phyloP scores from a whole-genome alignment of 1,140 invertebrate genomes.

The Homalodisca vitripennis region DNA sequence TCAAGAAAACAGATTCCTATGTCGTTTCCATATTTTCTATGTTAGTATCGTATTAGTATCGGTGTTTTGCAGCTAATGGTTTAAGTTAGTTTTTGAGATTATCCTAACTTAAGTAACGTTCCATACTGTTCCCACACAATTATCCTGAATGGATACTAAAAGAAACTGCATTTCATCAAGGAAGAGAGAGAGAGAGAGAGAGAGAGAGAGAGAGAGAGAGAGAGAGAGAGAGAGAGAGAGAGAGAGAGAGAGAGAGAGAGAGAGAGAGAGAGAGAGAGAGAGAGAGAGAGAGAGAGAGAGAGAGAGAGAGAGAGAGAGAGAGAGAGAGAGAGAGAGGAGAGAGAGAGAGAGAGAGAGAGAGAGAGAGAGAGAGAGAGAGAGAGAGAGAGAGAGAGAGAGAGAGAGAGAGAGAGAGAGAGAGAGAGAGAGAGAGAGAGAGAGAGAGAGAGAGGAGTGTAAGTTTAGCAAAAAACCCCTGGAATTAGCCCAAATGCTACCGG shows the following conservation, averaged over 20 bases:
- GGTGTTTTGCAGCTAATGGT: no score
- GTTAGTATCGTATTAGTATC: no score
- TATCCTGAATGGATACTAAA: no score
- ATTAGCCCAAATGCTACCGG: no score
- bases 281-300: slow-evolving; percentile 3
- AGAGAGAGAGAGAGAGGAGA: slow-evolving; percentile 3
- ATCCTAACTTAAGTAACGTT: no score
- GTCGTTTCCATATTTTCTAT: no score
- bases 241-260: slow-evolving; percentile 3
- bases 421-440: slow-evolving; percentile 3
- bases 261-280: slow-evolving; percentile 3
- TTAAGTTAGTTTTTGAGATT: no score
- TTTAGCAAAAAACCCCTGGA: no score
- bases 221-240: slow-evolving; percentile 3
- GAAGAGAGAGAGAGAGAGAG: neutral
- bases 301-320: slow-evolving; percentile 3
- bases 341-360: slow-evolving; percentile 3
- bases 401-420: slow-evolving; percentile 3
- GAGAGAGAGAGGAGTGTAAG: neutral
- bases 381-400: neutral
- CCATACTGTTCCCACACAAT: no score
- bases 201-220: slow-evolving; percentile 3
- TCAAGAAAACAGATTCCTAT: no score
- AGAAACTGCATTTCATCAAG: neutral
- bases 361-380: neutral